phyloP scores from a whole-genome alignment of 1,140 invertebrate species.

The Saccostrea cuccullata region DNA sequence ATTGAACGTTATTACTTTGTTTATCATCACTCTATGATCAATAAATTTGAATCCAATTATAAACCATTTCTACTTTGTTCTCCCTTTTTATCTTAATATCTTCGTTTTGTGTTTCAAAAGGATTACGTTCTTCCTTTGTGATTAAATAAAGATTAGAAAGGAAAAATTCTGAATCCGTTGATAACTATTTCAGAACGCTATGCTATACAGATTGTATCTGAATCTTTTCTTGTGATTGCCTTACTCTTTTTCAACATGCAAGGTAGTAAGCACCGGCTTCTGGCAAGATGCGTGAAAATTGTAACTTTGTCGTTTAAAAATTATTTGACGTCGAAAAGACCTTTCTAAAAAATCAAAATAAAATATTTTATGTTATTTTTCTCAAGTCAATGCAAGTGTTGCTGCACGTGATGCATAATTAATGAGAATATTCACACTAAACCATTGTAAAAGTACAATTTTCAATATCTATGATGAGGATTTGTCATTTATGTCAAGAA shows the following conservation, averaged over 20 bases:
- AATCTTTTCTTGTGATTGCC: background rate
- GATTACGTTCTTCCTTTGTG: background rate
- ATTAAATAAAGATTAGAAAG: background rate
- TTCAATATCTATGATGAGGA: too few species aligned
- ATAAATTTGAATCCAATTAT: slow-evolving; percentile 10
- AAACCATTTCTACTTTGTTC: slow-evolving; percentile 2
- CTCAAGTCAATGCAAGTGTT: too few species aligned
- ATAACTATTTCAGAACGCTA: background rate
- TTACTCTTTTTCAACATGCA: background rate
- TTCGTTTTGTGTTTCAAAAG: slow-evolving; percentile 1
- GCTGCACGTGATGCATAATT: too few species aligned
- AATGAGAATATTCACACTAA: too few species aligned
- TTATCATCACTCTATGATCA: background rate
- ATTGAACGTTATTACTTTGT: background rate
- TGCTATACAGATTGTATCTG: background rate
- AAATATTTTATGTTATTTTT: too few species aligned
- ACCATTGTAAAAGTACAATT: too few species aligned
- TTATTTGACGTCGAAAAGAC: too few species aligned
- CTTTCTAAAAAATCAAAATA: too few species aligned
- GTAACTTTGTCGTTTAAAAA: too few species aligned
- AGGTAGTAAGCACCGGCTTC: background rate
- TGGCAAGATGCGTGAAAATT: too few species aligned
- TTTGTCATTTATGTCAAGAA: too few species aligned
- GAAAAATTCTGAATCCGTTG: background rate
- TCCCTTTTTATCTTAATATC: background rate